Base-by-base conservation (phyloP, 2,888 invertebrate genomes). In the Melanargia galathea region DNA sequence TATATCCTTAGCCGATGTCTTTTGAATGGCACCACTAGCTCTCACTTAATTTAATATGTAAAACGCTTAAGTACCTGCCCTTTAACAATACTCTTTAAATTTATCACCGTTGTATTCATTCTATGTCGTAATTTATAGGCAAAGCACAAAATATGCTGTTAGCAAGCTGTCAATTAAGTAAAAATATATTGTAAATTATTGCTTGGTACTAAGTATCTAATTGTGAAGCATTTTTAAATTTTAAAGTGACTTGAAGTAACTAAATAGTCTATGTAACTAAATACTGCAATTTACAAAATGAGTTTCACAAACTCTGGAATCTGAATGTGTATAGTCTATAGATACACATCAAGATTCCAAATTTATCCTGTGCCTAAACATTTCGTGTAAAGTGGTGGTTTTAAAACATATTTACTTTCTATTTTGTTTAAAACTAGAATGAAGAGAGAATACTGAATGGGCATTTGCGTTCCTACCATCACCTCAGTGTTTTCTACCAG, bases 41-140 rank as follows among this genome's bases (percentile, higher is more conserved):
- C 10, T 35, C 20, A 51, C 10, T 51, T 51, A 51, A 22, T 38
- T 8, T n/a, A 30, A 49, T 16, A 24, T 18, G 40, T 43, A 24
- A 51, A 51, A 16, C 26, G 22, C 7, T 35, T 18, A 49, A 26
- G 38, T 49, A 18, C 33, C 16, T 24, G 18, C 33, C 16, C 30
- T 30, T 33, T 3, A 51, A 49, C 24, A 38, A 43, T 38, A 30
- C 18, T 46, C 20, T 64, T 54, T 40, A 46, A 57, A 62, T 24
- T 35, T 49, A 62, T 40, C 24, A 30, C 11, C 58, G 55, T 55
- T 65, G 55, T 59, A 59, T 62, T 65, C 62, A 65, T 43, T 24
- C 7, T 26, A n/a, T 20, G 8, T 26, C 13, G 45, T 62, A 60
- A 62, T 60, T 59, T 49, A 30, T 54, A 55, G 58, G 43, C 45